Evolutionary conservation across 2,888 invertebrate genomes (phyloP), one percentile per base, ranked within the genome.

Genomic region (Agrotis exclamationis): DNA sequence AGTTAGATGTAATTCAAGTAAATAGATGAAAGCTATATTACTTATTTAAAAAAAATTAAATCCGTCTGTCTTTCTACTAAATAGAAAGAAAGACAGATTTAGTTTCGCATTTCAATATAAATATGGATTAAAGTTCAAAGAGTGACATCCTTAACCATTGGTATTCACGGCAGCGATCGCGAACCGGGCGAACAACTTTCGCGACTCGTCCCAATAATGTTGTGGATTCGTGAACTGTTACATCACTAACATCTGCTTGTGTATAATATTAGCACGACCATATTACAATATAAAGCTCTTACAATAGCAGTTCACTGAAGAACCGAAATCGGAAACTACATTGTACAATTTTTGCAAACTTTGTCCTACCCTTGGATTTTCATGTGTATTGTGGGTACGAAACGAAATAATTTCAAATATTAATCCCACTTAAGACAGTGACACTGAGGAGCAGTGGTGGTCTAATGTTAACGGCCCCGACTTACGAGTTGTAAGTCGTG

Each of bases 111-210:
- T 56, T n/a, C 11, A 56, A 56, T 56, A 28, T 53, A 18, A 28
- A 13, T 28, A 33, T 7, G n/a, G 33, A 56, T 33, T 14, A 20
- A 33, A 56, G 33, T 33, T 33, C 33, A 56, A 56, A 56, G 56
- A 20, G 56, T 56, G 88, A 74, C 86, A 90, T 85, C 89, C 88
- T 74, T 88, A 83, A 44, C 53, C 58, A 66, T 71, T 54, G 67
- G 81, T 83, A 86, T 66, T 70, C 78, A 74, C 82, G 86, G 86
- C 71, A 79, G 66, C 79, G 83, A 84, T 93, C 93, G 66, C 79
- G 82, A 84, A 93, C 93, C 88, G 87, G 92, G 85, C 83, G 79
- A 76, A 88, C 94, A 91, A 95, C 95, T 95, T 95, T 95, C 95
- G 93, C 93, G 89, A 84, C 86, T 91, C 92, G 92, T 94, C 93